phyloP scores from a whole-genome alignment of 1,140 invertebrate species.

The Subanguina moxae region DNA sequence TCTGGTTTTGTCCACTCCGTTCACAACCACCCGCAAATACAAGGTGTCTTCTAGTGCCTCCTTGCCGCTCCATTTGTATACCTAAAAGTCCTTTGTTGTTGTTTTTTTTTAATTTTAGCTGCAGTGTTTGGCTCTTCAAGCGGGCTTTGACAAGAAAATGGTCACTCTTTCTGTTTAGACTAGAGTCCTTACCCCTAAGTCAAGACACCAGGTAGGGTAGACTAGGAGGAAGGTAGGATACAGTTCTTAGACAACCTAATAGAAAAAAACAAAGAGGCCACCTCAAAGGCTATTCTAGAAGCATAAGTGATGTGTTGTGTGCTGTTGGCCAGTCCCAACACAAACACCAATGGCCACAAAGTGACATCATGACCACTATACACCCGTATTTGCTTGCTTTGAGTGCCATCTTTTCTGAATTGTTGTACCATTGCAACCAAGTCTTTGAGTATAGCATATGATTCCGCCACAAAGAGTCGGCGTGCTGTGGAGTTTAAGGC shows the following conservation, averaged over 20 bases:
- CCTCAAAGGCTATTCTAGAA: slow-evolving; percentile 34
- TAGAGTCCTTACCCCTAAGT: no score
- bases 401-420: not conserved
- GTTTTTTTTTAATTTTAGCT: not conserved
- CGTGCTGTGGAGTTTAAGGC: slow-evolving; percentile 5
- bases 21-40: not conserved
- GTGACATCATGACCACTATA: slow-evolving; percentile 39
- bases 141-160: not conserved
- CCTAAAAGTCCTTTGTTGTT: not conserved
- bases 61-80: not conserved
- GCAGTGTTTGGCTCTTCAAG: not conserved
- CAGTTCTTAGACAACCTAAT: not conserved
- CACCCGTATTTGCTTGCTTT: slow-evolving; percentile 17
- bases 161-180: no score
- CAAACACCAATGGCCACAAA: slow-evolving; percentile 22
- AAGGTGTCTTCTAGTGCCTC: not conserved
- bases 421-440: not conserved
- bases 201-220: no score
- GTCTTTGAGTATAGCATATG: slow-evolving; percentile 26
- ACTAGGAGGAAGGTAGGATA: no score
- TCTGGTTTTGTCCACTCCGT: not conserved
- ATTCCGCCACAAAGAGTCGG: slow-evolving; percentile 22
- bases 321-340: slow-evolving; percentile 20
- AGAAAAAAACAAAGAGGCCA: slow-evolving; percentile 6
- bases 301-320: slow-evolving; percentile 26